phyloP scores from a whole-genome alignment of 2,113 vertebrate species.

The Rhinoderma darwinii region DNA sequence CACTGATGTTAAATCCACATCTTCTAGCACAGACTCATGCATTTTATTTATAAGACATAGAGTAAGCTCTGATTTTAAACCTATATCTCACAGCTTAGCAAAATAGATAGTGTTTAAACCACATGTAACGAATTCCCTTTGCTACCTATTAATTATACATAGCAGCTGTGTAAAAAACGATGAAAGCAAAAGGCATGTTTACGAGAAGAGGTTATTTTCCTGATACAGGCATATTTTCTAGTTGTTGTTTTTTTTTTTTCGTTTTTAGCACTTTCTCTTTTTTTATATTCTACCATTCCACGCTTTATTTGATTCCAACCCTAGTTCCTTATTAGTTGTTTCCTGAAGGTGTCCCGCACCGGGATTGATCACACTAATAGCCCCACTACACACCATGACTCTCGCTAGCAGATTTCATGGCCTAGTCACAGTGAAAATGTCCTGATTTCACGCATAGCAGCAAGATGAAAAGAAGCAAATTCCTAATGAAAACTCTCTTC shows the following conservation, averaged over 20 bases:
- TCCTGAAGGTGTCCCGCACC: constrained; percentile 43
- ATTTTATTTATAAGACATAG: constrained; percentile 58
- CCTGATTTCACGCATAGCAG: constrained; percentile 56
- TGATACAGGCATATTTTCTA: background rate
- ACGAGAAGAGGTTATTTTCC: constrained; percentile 29
- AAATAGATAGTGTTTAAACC: constrained; percentile 55
- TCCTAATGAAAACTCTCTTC: constrained; percentile 51
- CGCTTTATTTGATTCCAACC: constrained; percentile 6
- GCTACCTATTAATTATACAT: constrained; percentile 59
- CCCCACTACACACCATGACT: constrained; percentile 16
- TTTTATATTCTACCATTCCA: background rate
- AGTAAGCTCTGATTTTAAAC: constrained; percentile 45
- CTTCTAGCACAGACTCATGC: constrained; percentile 29
- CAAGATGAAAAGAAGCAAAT: constrained; percentile 54
- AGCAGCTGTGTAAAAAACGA: constrained; percentile 44
- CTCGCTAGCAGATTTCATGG: constrained; percentile 46
- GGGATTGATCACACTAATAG: constrained; percentile 48
- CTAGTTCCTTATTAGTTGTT: constrained; percentile 40
- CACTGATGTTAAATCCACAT: constrained; percentile 48
- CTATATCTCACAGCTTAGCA: constrained; percentile 53
- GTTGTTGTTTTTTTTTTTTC: background rate
- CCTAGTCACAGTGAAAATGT: constrained; percentile 53
- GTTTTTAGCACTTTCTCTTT: constrained; percentile 11
- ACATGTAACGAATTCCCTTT: constrained; percentile 57
- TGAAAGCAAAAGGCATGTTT: constrained; percentile 46